These are phyloP conservation scores for Cataglyphis livida DNA, from an alignment of 2,888 invertebrate genomes.

Conservation along the genomic window DNA sequence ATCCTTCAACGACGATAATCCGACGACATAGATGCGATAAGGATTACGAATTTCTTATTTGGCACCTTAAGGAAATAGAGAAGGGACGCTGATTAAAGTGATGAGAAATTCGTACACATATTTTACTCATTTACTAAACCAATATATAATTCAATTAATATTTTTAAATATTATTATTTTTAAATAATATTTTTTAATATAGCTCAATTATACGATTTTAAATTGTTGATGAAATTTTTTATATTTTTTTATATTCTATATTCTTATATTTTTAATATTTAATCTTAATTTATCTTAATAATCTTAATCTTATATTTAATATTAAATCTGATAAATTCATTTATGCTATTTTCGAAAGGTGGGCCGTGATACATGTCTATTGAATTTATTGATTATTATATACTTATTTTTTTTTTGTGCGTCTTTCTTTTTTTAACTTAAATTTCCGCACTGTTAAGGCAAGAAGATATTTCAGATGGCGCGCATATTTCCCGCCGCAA, in stretches of 20 bases:
- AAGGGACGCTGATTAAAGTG: neutral
- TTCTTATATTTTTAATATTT: neutral
- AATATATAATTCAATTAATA: neutral
- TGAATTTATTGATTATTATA: neutral
- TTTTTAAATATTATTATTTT: too few species aligned
- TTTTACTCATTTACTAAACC: neutral
- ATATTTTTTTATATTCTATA: neutral
- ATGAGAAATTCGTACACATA: neutral
- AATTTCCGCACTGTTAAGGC: neutral
- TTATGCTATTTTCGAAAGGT: neutral
- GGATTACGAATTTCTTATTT: slow-evolving; percentile 33
- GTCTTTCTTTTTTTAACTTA: neutral
- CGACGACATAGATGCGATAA: neutral
- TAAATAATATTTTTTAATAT: neutral
- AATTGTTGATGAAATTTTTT: neutral
- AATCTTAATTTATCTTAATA: too few species aligned
- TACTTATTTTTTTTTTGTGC: too few species aligned
- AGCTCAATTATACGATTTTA: neutral
- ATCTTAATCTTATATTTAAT: neutral
- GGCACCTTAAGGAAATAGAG: neutral
- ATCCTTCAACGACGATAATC: slow-evolving; percentile 4
- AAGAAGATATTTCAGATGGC: neutral
- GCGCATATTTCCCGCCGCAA: slow-evolving; percentile 2
- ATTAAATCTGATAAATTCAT: neutral
- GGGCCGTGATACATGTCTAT: too few species aligned